Evolutionary conservation across 2,797 vertebrate genomes (phyloP).

Genomic region (Onychomys torridus): DNA sequence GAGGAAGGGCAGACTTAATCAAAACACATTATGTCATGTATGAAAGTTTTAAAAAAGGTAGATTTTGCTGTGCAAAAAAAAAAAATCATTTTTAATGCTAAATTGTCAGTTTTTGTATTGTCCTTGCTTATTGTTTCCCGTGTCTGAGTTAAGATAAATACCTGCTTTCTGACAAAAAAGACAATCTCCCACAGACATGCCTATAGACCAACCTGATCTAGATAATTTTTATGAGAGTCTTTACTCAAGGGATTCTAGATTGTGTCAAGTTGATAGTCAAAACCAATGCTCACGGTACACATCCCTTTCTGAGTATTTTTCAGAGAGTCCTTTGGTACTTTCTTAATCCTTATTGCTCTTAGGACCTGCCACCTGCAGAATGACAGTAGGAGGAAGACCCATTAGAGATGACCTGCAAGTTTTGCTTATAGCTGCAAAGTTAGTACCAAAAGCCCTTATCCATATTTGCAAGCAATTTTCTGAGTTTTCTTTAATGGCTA

Average conservation of each 20-base stretch:
- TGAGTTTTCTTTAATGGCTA: conserved; percentile 77
- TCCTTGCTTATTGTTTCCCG: neutral
- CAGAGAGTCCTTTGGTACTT: neutral
- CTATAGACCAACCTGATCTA: neutral
- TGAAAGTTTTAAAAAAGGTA: neutral
- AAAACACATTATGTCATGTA: neutral
- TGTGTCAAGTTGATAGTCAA: neutral
- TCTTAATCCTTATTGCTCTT: neutral
- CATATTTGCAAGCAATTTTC: conserved; percentile 77
- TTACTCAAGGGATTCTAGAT: neutral
- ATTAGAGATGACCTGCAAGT: neutral
- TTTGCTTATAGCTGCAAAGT: conserved; percentile 59
- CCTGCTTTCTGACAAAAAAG: neutral
- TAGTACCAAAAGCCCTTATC: conserved; percentile 66
- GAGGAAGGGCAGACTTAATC: neutral
- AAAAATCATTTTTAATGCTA: neutral
- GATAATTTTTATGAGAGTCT: neutral
- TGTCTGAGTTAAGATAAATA: neutral
- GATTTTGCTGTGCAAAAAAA: neutral
- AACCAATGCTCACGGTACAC: neutral
- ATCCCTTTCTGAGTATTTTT: neutral
- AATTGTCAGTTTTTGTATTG: neutral
- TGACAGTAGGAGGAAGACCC: neutral
- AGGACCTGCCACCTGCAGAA: neutral
- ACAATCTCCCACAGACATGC: neutral